Evolutionary conservation across 1,140 invertebrate species (phyloP).

Genomic region (Muscidifurax raptorellus): DNA sequence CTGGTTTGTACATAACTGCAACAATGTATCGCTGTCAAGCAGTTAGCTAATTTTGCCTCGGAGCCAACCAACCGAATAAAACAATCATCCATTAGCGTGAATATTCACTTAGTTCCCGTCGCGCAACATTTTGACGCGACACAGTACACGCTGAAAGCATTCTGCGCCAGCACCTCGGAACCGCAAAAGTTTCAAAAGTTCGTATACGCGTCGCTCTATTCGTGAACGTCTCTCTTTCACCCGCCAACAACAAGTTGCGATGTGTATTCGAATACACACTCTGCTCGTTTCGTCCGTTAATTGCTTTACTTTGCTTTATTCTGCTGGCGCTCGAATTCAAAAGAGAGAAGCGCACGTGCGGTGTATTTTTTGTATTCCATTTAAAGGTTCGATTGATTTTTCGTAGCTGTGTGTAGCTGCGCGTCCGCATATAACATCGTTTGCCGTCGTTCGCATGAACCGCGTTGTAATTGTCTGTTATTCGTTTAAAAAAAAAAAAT

Average conservation of each 20-base stretch:
- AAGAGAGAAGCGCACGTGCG: background rate
- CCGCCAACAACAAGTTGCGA: background rate
- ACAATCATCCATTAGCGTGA: background rate
- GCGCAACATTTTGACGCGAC: background rate
- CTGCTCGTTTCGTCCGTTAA: background rate
- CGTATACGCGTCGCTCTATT: background rate
- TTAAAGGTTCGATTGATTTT: slow-evolving; percentile 11
- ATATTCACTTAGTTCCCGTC: background rate
- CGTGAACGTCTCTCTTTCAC: background rate
- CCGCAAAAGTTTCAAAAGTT: background rate
- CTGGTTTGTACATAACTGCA: background rate
- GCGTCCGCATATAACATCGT: background rate
- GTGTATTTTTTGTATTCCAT: background rate
- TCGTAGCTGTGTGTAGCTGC: background rate
- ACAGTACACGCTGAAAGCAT: background rate
- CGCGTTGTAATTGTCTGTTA: background rate
- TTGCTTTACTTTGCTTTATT: slow-evolving; percentile 11
- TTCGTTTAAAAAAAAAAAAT: background rate
- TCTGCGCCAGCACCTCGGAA: too few species aligned
- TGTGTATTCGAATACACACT: background rate
- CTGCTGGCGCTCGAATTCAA: background rate
- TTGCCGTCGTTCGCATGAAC: background rate
- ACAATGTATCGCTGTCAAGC: background rate
- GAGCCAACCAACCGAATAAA: background rate
- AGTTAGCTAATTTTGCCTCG: background rate